Evolutionary conservation across 2,113 vertebrate genomes (phyloP), one percentile per base, ranked within the genome.

Genomic region (Ameiurus melas): DNA sequence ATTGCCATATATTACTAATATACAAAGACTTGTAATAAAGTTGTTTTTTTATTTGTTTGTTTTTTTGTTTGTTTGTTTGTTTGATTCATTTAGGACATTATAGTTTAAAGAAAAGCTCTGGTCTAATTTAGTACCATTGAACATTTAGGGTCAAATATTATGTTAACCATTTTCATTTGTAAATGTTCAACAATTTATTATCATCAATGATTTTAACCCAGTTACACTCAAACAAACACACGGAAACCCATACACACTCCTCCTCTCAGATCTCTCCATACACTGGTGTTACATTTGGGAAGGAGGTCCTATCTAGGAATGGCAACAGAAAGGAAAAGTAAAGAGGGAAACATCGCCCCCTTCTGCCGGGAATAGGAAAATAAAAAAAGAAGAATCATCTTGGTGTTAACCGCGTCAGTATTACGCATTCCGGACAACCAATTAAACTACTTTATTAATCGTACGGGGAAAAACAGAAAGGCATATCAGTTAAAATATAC

Each of bases 251-350:
- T 20, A 82, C 80, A 82, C 80, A 39, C 53, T 39, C 81, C 81
- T 82, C 53, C 20, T 43, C 30, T 36, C 20, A 20, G 22, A 27
- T 43, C 7, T 57, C 20, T 47, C 77, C n/a, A 79, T 9, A 57
- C 84, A 36, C 68, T 39, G 12, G 19, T 30, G 47, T 60, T 86
- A 89, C 70, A 83, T 84, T 88, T 73, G 47, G 84, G 78, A 84
- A 88, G 86, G 84, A 88, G 84, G 87, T 86, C 70, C 89, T 83
- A 83, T n/a, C 80, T 55, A 55, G 70, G 71, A 88, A 71, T 70
- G 36, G 57, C 77, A 30, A 36, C 14, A 36, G 83, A 30, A 36
- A 20, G 51, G 57, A 90, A 81, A 82, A 57, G 10, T 16, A 68
- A 68, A 53, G 19, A 30, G 9, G 22, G 17, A 64, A 27, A 66